These are phyloP conservation scores for Diabrotica virgifera DNA, from an alignment of 1,140 invertebrate genomes.

Conservation along the genomic window DNA sequence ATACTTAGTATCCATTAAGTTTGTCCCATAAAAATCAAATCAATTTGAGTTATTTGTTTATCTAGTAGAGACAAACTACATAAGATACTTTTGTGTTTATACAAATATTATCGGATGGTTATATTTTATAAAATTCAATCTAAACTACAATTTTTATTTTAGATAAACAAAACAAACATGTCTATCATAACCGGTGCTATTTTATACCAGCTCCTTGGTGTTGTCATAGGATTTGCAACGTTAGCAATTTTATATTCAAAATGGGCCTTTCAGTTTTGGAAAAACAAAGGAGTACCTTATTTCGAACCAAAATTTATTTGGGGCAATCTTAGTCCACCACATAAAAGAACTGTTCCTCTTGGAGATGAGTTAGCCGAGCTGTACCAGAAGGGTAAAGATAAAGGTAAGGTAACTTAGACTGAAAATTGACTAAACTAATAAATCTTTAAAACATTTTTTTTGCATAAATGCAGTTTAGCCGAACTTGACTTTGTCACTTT, in stretches of 20 bases:
- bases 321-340: constrained; percentile 8
- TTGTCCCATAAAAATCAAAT: too few species aligned
- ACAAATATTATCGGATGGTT: too few species aligned
- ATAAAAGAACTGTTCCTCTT: not conserved
- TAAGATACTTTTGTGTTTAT: too few species aligned
- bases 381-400: constrained; percentile 4
- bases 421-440: too few species aligned
- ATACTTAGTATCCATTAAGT: too few species aligned
- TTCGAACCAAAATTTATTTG: not conserved
- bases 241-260: not conserved
- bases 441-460: too few species aligned
- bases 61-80: too few species aligned
- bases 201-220: not conserved
- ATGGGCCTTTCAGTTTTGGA: constrained; percentile 8
- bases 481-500: too few species aligned
- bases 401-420: not conserved
- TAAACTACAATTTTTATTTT: too few species aligned
- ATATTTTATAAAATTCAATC: too few species aligned
- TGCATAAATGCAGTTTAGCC: too few species aligned
- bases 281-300: not conserved
- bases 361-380: constrained; percentile 1
- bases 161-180: not conserved
- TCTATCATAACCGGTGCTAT: not conserved
- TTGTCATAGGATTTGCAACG: not conserved
- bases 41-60: too few species aligned